A percentile compares a stretch with the other conserved stretches of the same genome.
Conservation (phyloP, 2,113 vertebrate genomes). For the Probosciger aterrimus region DNA sequence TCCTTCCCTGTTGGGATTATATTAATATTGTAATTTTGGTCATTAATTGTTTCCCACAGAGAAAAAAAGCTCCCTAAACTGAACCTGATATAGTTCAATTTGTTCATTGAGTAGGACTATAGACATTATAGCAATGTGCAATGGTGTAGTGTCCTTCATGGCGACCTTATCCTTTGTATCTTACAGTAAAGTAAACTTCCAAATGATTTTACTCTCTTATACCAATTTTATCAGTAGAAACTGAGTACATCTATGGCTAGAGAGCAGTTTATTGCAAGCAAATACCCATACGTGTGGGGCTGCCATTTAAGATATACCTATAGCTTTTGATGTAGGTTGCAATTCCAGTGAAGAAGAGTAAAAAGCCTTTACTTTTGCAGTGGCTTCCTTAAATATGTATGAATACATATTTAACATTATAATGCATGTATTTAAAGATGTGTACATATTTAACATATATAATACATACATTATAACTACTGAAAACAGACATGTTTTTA, state of each 20-base stretch:
- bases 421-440: neutral
- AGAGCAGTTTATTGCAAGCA: neutral
- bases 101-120: neutral
- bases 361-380: neutral
- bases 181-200: neutral
- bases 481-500: neutral
- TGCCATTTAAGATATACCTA: neutral
- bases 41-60: neutral
- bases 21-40: neutral
- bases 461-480: neutral
- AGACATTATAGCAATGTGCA: rapidly evolving
- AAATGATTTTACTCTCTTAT: neutral
- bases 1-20: rapidly evolving
- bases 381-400: neutral
- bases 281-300: neutral
- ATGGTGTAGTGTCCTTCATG: neutral
- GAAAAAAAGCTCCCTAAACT: neutral
- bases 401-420: neutral
- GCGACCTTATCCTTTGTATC: neutral
- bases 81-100: neutral
- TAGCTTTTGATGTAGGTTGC: neutral
- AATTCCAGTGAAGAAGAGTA: neutral
- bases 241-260: neutral
- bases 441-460: neutral
- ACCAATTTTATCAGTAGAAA: neutral